These are phyloP conservation scores for Vanacampus margaritifer DNA, from an alignment of 2,113 vertebrate genomes.

Conservation along the genomic window DNA sequence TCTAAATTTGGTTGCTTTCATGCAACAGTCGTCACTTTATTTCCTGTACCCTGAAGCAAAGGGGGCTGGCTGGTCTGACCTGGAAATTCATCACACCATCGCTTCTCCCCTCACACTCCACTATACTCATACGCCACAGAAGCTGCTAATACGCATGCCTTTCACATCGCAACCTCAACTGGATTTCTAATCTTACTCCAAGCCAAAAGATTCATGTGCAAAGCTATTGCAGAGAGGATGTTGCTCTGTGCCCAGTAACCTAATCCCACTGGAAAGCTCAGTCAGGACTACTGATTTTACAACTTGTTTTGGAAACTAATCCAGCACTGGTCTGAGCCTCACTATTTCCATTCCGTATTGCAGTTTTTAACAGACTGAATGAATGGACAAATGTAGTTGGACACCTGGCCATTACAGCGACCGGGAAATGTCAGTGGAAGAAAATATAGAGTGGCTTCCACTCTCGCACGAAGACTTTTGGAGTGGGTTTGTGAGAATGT, in stretches of 20 bases:
- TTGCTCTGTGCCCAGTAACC: not conserved
- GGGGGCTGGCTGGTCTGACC: slow-evolving; percentile 42
- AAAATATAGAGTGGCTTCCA: not conserved
- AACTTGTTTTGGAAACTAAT: not conserved
- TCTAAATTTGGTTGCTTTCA: slow-evolving; percentile 43
- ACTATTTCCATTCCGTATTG: not conserved
- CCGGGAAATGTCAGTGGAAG: not conserved
- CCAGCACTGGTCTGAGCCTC: not conserved
- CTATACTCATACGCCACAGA: not conserved
- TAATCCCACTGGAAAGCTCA: not conserved
- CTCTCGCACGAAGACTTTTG: not conserved
- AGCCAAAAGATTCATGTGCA: not conserved
- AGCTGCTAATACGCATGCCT: not conserved
- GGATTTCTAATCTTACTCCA: not conserved
- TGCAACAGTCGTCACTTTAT: slow-evolving; percentile 41
- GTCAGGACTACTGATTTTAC: not conserved
- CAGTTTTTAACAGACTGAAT: not conserved
- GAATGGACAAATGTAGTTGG: no score
- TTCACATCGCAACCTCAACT: not conserved
- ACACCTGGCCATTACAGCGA: not conserved
- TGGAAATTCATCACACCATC: slow-evolving; percentile 42
- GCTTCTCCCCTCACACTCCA: slow-evolving; percentile 10
- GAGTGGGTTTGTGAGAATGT: not conserved
- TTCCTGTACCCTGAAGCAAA: slow-evolving; percentile 41
- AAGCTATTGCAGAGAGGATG: not conserved